These are phyloP conservation scores for Monochamus alternatus DNA, from an alignment of 2,888 invertebrate genomes.

Conservation along the genomic window DNA sequence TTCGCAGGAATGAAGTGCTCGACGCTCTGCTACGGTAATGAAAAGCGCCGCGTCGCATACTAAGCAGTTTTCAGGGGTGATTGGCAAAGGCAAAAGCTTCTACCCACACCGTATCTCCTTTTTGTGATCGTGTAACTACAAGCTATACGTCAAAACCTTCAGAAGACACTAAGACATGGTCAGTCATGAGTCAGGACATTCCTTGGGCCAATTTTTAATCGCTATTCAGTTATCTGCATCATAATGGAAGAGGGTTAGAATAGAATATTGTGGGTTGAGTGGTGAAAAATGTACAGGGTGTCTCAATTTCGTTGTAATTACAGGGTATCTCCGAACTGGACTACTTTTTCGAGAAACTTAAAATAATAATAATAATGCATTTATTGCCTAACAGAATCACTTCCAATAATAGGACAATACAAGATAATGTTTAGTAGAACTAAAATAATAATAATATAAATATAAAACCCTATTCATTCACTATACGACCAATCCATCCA, in stretches of 20 bases:
- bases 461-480: no score
- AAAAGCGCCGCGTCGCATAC: constrained; percentile 77
- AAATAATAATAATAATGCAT: no score
- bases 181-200: constrained; percentile 4
- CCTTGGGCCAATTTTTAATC: not conserved
- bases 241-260: not conserved
- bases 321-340: no score
- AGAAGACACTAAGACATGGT: constrained; percentile 7
- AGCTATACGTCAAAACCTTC: constrained; percentile 27
- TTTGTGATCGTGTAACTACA: constrained; percentile 39
- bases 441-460: no score
- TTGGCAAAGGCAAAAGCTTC: constrained; percentile 56
- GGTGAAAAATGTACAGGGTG: no score
- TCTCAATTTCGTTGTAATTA: no score
- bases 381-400: no score
- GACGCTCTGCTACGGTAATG: constrained; percentile 73
- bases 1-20: constrained; percentile 64
- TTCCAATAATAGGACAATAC: no score
- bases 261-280: not conserved
- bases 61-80: constrained; percentile 70
- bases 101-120: constrained; percentile 43
- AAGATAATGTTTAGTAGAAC: no score
- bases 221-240: not conserved
- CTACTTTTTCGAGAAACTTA: no score
- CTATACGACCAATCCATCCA: no score